phyloP scores from a whole-genome alignment of 1,140 invertebrate species.

The Plodia interpunctella region DNA sequence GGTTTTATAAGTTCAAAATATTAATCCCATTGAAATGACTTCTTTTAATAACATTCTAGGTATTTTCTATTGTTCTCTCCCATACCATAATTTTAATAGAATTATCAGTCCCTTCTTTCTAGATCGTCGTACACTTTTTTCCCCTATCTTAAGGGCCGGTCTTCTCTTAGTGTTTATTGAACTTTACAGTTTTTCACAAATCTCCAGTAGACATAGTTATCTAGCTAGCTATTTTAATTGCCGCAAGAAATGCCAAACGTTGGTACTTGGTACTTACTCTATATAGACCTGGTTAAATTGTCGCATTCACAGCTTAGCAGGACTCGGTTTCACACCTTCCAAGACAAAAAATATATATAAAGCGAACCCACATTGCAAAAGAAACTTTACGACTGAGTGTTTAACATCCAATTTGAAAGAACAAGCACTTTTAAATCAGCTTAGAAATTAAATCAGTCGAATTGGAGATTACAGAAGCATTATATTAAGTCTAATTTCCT shows the following conservation, averaged over 20 bases:
- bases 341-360: constrained; percentile 19
- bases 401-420: constrained; percentile 34
- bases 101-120: no score
- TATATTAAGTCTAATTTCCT: constrained; percentile 64
- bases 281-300: constrained; percentile 44
- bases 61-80: no score
- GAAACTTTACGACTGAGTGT: constrained; percentile 19
- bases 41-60: no score
- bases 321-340: constrained; percentile 52
- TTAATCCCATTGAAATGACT: no score
- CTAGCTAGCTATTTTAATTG: background rate
- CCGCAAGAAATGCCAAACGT: background rate
- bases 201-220: background rate
- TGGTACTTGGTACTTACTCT: background rate
- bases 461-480: constrained; percentile 54
- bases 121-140: no score
- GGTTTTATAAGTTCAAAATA: no score
- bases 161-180: no score
- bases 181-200: no score
- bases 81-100: no score
- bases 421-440: constrained; percentile 21
- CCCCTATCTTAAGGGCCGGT: no score
- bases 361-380: constrained; percentile 19
- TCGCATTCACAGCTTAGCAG: constrained; percentile 45
- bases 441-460: constrained; percentile 49